Evolutionary conservation across 2,797 vertebrate species (phyloP).

Genomic region (Merluccius polli): DNA sequence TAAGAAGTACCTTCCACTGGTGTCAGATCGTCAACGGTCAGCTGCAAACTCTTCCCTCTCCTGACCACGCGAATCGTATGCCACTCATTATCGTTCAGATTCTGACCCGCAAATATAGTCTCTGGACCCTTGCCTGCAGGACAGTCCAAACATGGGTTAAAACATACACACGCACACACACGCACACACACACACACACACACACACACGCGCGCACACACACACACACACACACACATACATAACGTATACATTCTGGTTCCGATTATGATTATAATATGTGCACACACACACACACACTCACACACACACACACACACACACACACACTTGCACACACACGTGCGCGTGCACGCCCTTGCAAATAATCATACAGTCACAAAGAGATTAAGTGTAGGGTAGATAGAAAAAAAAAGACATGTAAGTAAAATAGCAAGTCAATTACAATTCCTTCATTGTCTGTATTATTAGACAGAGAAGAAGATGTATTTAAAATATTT

Average conservation of each 20-base stretch:
- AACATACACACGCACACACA: constrained; percentile 36
- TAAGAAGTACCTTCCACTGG: constrained; percentile 86
- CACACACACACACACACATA: background rate
- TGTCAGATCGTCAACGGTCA: constrained; percentile 93
- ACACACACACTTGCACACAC: constrained; percentile 15
- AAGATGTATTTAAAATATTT: constrained; percentile 26
- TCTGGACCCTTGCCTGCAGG: constrained; percentile 99
- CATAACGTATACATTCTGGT: no score
- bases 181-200: constrained; percentile 10
- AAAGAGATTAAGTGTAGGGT: background rate
- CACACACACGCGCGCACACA: constrained; percentile 7
- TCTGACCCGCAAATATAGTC: constrained; percentile 98
- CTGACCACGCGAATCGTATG: constrained; percentile 98
- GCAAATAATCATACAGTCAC: background rate
- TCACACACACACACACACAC: constrained; percentile 6
- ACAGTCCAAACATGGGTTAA: constrained; percentile 89
- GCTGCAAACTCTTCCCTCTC: constrained; percentile 94
- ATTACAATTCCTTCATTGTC: background rate
- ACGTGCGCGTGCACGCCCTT: background rate
- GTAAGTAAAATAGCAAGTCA: background rate
- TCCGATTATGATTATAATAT: background rate
- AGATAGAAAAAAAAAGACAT: background rate
- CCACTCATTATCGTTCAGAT: constrained; percentile 99
- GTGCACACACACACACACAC: constrained; percentile 9
- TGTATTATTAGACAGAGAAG: constrained; percentile 27